Evolutionary conservation across 2,797 vertebrate species (phyloP).

Genomic region (Pipistrellus kuhlii): DNA sequence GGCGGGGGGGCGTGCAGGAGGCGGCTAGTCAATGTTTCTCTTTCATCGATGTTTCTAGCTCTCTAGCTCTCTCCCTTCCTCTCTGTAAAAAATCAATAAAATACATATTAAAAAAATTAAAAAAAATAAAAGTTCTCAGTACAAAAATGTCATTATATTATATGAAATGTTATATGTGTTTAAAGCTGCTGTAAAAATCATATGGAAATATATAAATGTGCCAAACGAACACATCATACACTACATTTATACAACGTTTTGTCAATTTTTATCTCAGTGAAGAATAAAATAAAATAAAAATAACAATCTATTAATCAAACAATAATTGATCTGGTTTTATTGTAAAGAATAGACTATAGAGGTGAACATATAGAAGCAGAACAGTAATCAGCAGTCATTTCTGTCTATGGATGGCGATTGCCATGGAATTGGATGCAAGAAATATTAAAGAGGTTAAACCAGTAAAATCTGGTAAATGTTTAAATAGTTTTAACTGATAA

Average conservation of each 20-base stretch:
- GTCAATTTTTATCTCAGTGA: neutral
- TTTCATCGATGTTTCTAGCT: no score
- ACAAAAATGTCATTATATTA: neutral
- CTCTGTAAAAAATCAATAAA: no score
- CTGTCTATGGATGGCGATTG: neutral
- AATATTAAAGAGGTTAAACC: neutral
- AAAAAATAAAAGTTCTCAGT: neutral
- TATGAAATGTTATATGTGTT: neutral
- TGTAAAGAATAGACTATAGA: neutral
- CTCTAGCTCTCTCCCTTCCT: no score
- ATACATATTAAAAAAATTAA: no score
- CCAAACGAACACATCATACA: neutral
- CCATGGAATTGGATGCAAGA: neutral
- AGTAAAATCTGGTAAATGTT: neutral
- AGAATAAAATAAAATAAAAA: neutral
- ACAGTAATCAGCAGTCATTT: neutral
- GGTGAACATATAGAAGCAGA: neutral
- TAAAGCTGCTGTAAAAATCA: neutral
- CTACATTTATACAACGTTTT: neutral
- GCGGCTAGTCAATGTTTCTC: no score
- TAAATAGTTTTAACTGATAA: neutral
- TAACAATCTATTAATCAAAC: neutral
- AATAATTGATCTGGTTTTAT: neutral
- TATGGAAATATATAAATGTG: neutral
- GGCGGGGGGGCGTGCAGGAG: no score